Evolutionary conservation across 2,888 invertebrate genomes (phyloP).

Genomic region (Phalera bucephala): DNA sequence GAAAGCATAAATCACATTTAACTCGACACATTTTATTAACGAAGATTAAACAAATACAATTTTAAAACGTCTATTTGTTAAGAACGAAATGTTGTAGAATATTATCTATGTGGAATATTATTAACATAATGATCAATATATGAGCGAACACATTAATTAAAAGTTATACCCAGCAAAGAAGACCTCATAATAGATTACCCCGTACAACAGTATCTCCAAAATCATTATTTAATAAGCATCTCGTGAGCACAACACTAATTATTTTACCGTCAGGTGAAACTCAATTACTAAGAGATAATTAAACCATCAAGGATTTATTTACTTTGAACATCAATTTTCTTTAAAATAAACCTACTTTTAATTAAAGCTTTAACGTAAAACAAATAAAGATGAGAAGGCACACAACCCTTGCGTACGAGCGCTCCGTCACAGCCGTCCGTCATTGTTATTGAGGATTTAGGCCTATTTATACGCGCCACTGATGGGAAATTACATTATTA

Average conservation of each 20-base stretch:
- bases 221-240: conserved; percentile 49
- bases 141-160: conserved; percentile 19
- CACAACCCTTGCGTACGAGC: conserved; percentile 65
- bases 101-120: background rate
- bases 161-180: conserved; percentile 21
- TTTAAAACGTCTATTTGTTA: background rate
- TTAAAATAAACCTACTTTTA: conserved; percentile 80
- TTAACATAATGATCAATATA: background rate
- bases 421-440: conserved; percentile 43
- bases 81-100: background rate
- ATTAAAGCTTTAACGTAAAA: conserved; percentile 80
- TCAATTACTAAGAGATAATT: conserved; percentile 80
- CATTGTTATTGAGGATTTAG: conserved; percentile 41
- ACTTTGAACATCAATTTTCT: conserved; percentile 80
- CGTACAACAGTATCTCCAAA: conserved; percentile 33
- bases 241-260: conserved; percentile 55
- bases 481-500: background rate
- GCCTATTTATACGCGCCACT: conserved; percentile 16
- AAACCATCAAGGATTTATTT: conserved; percentile 80
- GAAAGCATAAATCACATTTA: background rate
- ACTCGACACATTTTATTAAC: background rate
- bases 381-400: conserved; percentile 68
- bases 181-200: conserved; percentile 35
- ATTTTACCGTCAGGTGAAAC: conserved; percentile 73
- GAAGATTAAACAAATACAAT: background rate